Conservation (phyloP, 2,888 invertebrate species). For the Pachycephus smyrnensis region DNA sequence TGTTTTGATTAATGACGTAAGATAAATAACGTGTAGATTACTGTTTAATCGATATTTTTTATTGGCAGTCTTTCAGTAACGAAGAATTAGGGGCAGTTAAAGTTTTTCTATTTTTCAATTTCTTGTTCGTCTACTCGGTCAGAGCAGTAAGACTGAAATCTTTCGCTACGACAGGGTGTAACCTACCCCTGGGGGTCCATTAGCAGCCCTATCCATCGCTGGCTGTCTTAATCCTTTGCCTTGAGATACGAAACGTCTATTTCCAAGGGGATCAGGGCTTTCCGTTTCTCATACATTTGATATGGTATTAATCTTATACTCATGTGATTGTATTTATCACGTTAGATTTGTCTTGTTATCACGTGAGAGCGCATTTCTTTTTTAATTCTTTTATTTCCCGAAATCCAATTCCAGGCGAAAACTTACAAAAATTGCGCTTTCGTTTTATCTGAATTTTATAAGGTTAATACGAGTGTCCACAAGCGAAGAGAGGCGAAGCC, state of each 20-base stretch:
- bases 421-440: not conserved
- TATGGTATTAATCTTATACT: not conserved
- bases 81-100: not conserved
- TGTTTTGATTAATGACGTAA: not conserved
- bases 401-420: not conserved
- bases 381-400: not conserved
- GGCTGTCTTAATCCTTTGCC: slow-evolving; percentile 18
- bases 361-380: not conserved
- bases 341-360: not conserved
- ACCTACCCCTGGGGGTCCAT: slow-evolving; percentile 4
- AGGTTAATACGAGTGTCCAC: not conserved
- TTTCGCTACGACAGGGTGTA: not conserved
- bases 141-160: not conserved
- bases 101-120: not conserved
- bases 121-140: not conserved
- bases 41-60: not conserved
- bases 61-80: not conserved
- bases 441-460: not conserved
- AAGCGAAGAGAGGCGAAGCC: not conserved
- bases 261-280: not conserved
- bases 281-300: not conserved
- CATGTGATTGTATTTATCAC: not conserved
- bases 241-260: not conserved
- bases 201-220: slow-evolving; percentile 16
- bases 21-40: not conserved